Conservation (phyloP, 1,140 invertebrate genomes). For the Bradysia coprophila region DNA sequence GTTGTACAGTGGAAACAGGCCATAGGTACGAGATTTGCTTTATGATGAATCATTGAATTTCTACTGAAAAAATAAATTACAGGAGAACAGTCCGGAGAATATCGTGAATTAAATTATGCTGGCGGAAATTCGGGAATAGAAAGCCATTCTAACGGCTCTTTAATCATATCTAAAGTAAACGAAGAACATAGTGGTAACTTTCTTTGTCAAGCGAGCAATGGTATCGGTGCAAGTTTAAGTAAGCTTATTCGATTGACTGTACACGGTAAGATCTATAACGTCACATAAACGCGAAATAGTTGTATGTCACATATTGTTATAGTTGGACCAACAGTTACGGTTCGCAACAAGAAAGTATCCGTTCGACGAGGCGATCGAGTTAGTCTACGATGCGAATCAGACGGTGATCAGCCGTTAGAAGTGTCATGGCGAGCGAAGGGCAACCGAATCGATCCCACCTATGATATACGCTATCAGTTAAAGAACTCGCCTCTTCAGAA, state of each 20-base stretch:
- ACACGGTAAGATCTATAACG: constrained; percentile 42
- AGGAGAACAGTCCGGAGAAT: constrained; percentile 30
- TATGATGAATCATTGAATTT: no score
- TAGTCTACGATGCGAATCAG: constrained; percentile 54
- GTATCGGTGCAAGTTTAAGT: constrained; percentile 51
- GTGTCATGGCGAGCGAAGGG: constrained; percentile 42
- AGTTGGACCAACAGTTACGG: constrained; percentile 17
- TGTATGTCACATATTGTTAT: not conserved
- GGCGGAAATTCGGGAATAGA: constrained; percentile 9
- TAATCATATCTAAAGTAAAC: constrained; percentile 40
- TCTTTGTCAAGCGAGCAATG: constrained; percentile 60
- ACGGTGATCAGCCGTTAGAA: constrained; percentile 68
- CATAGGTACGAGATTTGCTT: constrained; percentile 22
- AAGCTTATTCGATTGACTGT: constrained; percentile 55
- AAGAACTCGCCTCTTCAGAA: constrained; percentile 27
- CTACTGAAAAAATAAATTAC: no score
- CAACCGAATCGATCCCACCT: constrained; percentile 27
- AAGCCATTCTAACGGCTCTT: constrained; percentile 38
- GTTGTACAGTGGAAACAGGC: constrained; percentile 48
- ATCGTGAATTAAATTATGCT: constrained; percentile 32
- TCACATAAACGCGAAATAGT: not conserved
- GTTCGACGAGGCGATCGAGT: constrained; percentile 44
- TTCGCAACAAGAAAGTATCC: constrained; percentile 30
- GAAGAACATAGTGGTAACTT: constrained; percentile 54
- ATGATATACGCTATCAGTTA: constrained; percentile 28